phyloP scores from a whole-genome alignment of 2,888 invertebrate genomes.

The Luffia ferchaultella region DNA sequence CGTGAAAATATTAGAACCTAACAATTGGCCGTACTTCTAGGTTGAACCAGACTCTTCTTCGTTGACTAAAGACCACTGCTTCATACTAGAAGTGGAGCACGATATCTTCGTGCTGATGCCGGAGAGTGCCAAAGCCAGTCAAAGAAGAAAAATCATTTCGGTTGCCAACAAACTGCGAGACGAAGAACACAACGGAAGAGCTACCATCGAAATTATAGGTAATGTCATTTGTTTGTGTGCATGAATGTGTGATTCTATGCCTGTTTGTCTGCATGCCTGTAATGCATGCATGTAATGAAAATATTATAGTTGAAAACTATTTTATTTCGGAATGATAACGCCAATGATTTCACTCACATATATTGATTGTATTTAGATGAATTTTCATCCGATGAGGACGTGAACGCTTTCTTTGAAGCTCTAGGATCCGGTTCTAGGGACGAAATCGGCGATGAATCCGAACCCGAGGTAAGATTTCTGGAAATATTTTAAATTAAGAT shows the following conservation, averaged over 20 bases:
- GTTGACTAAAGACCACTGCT: slow-evolving; percentile 91
- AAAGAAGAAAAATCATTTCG: slow-evolving; percentile 84
- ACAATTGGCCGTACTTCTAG: no score
- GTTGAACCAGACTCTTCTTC: slow-evolving; percentile 76
- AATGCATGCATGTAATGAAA: no score
- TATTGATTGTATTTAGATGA: no score
- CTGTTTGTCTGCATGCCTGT: no score
- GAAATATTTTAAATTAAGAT: no score
- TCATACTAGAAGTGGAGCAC: slow-evolving; percentile 84
- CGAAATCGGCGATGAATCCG: slow-evolving; percentile 73
- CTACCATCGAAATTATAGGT: slow-evolving; percentile 84
- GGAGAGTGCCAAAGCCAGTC: slow-evolving; percentile 79
- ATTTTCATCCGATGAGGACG: slow-evolving; percentile 70
- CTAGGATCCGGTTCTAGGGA: slow-evolving; percentile 79
- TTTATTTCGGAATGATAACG: no score
- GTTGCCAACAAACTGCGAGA: slow-evolving; percentile 86
- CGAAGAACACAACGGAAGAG: slow-evolving; percentile 85
- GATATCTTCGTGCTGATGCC: slow-evolving; percentile 89
- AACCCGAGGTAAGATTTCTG: slow-evolving; percentile 34
- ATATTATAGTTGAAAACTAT: no score
- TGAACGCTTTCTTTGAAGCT: slow-evolving; percentile 76
- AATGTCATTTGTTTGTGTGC: slow-evolving; percentile 23
- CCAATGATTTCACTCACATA: no score
- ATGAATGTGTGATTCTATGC: no score
- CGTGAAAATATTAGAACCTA: no score